Evolutionary conservation across 2,888 invertebrate species (phyloP).

Genomic region (Catocala nupta): DNA sequence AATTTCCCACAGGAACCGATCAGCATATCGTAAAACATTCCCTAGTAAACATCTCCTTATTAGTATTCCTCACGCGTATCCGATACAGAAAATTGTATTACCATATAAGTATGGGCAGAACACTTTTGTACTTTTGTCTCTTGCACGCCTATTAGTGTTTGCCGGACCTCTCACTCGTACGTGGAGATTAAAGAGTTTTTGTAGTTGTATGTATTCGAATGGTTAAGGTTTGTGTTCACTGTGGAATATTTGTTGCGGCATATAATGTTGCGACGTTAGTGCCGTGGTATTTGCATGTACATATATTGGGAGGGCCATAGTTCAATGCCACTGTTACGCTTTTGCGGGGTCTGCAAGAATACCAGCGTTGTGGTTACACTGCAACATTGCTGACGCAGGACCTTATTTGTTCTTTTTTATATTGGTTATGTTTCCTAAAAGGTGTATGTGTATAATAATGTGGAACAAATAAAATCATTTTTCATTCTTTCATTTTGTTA

Average conservation of each 20-base stretch:
- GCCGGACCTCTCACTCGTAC: constrained; percentile 3
- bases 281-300: no score
- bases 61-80: constrained; percentile 33
- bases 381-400: no score
- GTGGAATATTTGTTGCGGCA: neutral
- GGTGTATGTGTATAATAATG: no score
- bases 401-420: no score
- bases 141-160: neutral
- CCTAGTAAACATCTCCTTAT: constrained; percentile 16
- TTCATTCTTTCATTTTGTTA: no score
- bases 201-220: neutral
- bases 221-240: neutral
- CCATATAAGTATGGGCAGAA: neutral
- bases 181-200: neutral
- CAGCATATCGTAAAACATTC: constrained; percentile 4
- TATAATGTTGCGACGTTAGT: neutral
- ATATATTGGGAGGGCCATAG: no score
- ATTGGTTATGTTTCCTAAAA: no score
- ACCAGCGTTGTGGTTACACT: no score
- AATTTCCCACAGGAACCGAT: constrained; percentile 3
- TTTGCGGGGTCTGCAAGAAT: no score
- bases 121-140: constrained; percentile 1
- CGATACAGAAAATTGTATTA: constrained; percentile 20
- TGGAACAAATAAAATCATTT: no score
- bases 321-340: no score